These are phyloP conservation scores for Blomia tropicalis DNA, from an alignment of 2,888 invertebrate genomes.

Conservation along the genomic window DNA sequence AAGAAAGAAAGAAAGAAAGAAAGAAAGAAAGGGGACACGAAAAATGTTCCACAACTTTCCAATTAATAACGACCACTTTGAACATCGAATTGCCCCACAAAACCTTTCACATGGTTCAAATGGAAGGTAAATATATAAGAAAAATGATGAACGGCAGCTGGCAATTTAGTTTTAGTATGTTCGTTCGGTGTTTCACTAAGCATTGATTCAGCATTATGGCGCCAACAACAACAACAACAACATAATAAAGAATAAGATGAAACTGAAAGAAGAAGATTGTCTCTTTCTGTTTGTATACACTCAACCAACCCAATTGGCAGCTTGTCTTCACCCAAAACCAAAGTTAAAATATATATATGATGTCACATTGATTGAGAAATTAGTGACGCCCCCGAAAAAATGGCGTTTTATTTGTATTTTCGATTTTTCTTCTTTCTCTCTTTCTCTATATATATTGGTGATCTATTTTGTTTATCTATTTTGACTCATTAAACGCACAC, in stretches of 20 bases:
- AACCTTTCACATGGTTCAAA: neutral
- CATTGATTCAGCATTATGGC: neutral
- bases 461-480: neutral
- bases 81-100: too few species aligned
- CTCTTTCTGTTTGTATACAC: too few species aligned
- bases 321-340: too few species aligned
- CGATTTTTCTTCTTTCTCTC: too few species aligned
- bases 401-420: neutral
- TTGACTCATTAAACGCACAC: constrained; percentile 11
- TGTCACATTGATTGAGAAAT: neutral
- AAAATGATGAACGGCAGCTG: neutral
- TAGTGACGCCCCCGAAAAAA: neutral
- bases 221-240: too few species aligned
- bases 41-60: neutral
- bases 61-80: neutral
- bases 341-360: too few species aligned
- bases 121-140: neutral
- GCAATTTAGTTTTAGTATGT: neutral
- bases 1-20: too few species aligned
- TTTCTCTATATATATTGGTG: neutral
- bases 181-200: neutral
- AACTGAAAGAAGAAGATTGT: too few species aligned
- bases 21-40: too few species aligned
- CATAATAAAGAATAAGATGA: too few species aligned
- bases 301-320: too few species aligned